Base-by-base conservation (phyloP, 2,797 vertebrate species). In the Lepilemur ruficaudatus region DNA sequence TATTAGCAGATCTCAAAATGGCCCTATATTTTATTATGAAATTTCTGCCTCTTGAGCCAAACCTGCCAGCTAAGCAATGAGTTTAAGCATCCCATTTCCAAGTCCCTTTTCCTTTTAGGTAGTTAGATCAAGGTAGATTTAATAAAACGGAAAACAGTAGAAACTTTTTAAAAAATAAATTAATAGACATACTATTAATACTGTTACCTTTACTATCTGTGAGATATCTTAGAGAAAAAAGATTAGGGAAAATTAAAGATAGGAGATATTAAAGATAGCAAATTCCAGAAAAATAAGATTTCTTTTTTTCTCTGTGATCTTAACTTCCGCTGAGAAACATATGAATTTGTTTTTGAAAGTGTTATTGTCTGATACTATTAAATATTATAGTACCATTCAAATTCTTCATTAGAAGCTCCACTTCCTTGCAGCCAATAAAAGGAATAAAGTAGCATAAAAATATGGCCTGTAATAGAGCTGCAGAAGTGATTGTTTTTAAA, bases 251-350 rank as follows among this genome's bases (percentile, higher is more conserved):
- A 57, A 13, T 94, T 95, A 93, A 92, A 86, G 38, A 95, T 15
- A 93, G 70, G 0, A 10, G 20, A 94, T 48, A 38, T 38, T 38
- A 38, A 38, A 38, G 48, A 93, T 38, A 89, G 52, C 8, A 32
- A 43, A 95, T 75, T 82, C 63, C 32, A 72, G 6, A 4, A 83
- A 75, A 82, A 25, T 18, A 84, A 38, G 11, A 25, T 65, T 95
- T 91, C 7, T 48, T 11, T 63, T 10, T 70, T 93, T 90, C n/a
- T 96, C 30, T 18, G 28, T 94, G 20, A 52, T 85, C 52, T 55
- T 95, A 69, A 52, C 11, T 96, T 93, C 3, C 96, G 46, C 50
- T 96, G 65, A 93, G 95, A 97, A 98, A 97, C 0, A 9, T 85
- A 89, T 0, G 4, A 89, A n/a, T 35, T 61, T 17, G 11, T 14